Conservation (phyloP, 2,797 vertebrate species). For the Coilia nasus region DNA sequence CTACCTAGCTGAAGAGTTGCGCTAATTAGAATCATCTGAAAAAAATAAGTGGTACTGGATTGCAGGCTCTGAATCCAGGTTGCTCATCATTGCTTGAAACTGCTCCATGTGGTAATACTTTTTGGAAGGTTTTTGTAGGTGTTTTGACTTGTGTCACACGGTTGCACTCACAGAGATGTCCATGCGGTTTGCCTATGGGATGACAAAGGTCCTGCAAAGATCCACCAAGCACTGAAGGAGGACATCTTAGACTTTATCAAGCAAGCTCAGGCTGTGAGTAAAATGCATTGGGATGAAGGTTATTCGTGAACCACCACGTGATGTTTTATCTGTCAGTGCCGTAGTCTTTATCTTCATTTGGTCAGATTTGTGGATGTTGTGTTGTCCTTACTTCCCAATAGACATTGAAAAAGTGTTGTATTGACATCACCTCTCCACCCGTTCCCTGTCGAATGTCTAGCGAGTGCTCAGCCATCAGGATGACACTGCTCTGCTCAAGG, state of each 20-base stretch:
- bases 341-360: constrained; percentile 41
- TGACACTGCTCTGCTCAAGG: constrained; percentile 93
- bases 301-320: not conserved
- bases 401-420: not conserved
- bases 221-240: constrained; percentile 98
- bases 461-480: constrained; percentile 96
- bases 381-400: too few relatives aligned
- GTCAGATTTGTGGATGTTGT: not conserved
- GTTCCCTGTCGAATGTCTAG: constrained; percentile 61
- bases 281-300: not conserved
- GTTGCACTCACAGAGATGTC: constrained; percentile 82
- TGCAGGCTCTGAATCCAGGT: too few relatives aligned
- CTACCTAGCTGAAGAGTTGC: too few relatives aligned
- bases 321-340: too few relatives aligned
- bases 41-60: too few relatives aligned
- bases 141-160: not conserved
- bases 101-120: too few relatives aligned
- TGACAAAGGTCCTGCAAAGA: constrained; percentile 98
- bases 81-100: too few relatives aligned
- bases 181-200: constrained; percentile 99
- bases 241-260: constrained; percentile 99
- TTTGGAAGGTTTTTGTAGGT: too few relatives aligned
- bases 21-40: too few relatives aligned
- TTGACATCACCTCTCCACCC: not conserved
- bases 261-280: constrained; percentile 92